phyloP scores from a whole-genome alignment of 2,888 invertebrate genomes.

The Eupelmus urozonus region DNA sequence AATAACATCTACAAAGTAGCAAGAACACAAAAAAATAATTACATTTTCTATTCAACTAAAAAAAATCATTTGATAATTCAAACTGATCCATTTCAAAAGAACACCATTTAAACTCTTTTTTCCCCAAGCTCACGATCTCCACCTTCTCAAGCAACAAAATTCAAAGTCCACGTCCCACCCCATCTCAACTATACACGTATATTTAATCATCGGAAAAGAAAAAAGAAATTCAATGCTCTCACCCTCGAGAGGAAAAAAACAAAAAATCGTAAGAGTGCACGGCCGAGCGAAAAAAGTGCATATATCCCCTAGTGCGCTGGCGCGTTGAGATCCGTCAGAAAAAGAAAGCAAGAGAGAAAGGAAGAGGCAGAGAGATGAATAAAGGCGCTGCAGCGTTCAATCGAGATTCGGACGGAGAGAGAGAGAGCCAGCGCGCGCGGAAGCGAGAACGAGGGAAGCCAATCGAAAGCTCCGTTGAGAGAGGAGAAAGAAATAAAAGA shows the following conservation, averaged over 20 bases:
- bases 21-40: no score
- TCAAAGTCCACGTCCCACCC: no score
- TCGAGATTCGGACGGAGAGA: conserved; percentile 45
- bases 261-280: not conserved
- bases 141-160: no score
- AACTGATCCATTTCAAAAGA: no score
- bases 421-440: not conserved
- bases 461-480: conserved; percentile 45
- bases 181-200: not conserved
- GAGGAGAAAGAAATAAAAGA: conserved; percentile 25
- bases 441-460: conserved; percentile 10
- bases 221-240: not conserved
- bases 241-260: not conserved
- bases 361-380: conserved; percentile 37
- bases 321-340: not conserved
- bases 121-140: no score
- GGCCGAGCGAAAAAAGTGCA: conserved; percentile 5
- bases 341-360: no score
- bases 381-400: conserved; percentile 51
- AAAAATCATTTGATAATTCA: no score
- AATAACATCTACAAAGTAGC: no score
- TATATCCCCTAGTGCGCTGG: not conserved
- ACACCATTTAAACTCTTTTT: no score
- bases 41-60: no score
- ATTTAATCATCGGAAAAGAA: not conserved